Evolutionary conservation across 2,797 vertebrate genomes (phyloP), one percentile per base, ranked within the genome.

Genomic region (Botia almorhae): DNA sequence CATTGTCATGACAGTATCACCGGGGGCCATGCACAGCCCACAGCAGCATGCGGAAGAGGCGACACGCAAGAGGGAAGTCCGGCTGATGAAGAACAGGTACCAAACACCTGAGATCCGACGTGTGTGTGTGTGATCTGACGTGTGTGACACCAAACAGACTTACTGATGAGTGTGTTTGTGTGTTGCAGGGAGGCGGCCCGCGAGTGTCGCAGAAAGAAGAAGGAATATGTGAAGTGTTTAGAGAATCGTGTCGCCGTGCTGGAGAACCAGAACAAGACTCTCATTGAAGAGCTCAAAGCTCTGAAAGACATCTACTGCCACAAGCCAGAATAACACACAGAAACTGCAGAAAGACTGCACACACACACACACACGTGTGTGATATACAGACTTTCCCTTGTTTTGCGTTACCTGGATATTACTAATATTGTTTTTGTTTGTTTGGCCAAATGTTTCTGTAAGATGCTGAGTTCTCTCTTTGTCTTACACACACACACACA

Each of bases 261-360:
- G 93, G 97, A 98, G 93, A 98, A 98, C 92, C 97, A 98, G 94
- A 99, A 99, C 96, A 99, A 98, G 95, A 98, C 97, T 89, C 95
- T 98, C 89, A 99, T 98, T 91, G 97, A 98, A 92, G 97, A 99
- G 95, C 96, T 99, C 88, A 98, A 97, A 93, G 96, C 96, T 73
- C 96, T 99, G 88, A 98, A 98, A 94, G 96, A 98, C 94, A 96
- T 99, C 93, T 99, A 99, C 92, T 98, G 97, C 93, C 96, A 97
- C 94, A 99, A 99, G 92, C 90, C 92, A 80, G 96, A 98, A 88
- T 97, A 96, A 95, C 90, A 84, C 82, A 89, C 87, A 69, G 29
- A 65, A 67, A 71, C 39, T 79, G 76, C n/a, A 0, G 55, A 69
- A 55, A 39, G 76, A 71, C 58, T 64, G 43, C 33, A 46, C 14